A percentile compares a stretch with the other conserved stretches of the same genome.
Conservation (phyloP, 2,888 invertebrate genomes). For the Fabriciana adippe region DNA sequence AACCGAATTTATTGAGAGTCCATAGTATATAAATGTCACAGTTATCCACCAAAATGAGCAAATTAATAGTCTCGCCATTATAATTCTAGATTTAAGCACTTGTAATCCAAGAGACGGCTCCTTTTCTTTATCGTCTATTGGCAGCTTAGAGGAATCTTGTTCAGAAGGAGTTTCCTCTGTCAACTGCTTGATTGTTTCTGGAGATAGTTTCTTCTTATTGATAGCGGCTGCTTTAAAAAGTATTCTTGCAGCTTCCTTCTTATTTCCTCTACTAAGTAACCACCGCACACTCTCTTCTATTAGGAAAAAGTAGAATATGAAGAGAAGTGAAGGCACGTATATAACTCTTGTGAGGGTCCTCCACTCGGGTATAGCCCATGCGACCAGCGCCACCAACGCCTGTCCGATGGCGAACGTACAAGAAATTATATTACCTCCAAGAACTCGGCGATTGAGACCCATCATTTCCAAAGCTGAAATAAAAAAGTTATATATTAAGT, state of each 20-base stretch:
- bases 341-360: constrained; percentile 81
- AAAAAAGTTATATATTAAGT: not conserved
- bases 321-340: constrained; percentile 84
- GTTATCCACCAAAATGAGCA: constrained; percentile 92
- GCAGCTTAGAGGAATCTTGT: constrained; percentile 23
- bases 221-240: constrained; percentile 65
- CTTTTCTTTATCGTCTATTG: constrained; percentile 25
- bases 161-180: constrained; percentile 40
- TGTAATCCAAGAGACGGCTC: constrained; percentile 53
- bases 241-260: constrained; percentile 75
- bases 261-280: constrained; percentile 84
- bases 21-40: constrained; percentile 90
- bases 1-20: constrained; percentile 89
- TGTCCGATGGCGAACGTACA: constrained; percentile 86
- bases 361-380: constrained; percentile 86
- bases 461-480: constrained; percentile 53
- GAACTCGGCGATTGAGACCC: constrained; percentile 81
- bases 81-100: constrained; percentile 64
- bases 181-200: constrained; percentile 55
- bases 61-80: constrained; percentile 79
- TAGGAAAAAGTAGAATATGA: constrained; percentile 83
- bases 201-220: constrained; percentile 67
- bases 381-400: constrained; percentile 82
- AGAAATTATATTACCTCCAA: constrained; percentile 84
- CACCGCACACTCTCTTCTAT: constrained; percentile 87